Base-by-base conservation (phyloP, 92 coral and sea anemone species). In the Heliopora coerulea region DNA sequence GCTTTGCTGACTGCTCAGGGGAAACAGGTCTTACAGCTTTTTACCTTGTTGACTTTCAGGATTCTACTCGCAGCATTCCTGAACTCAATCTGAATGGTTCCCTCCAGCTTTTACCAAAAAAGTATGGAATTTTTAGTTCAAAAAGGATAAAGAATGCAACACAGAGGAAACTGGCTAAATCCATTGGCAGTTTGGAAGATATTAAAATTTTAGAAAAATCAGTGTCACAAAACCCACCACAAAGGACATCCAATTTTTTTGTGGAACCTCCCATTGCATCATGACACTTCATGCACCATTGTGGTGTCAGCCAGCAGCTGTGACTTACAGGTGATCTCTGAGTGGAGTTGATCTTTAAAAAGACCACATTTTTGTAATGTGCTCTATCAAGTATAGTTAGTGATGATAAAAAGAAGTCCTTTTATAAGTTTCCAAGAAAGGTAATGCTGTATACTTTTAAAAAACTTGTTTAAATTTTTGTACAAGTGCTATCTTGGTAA, bases 241-340 rank as follows among this genome's bases (percentile, higher is more conserved):
- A 54, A 41, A 57, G 77, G 32, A 70, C 52, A 70, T 70, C 77
- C 11, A 63, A 70, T 30, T 70, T 70, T 39, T 70, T 70, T 54
- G 77, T 70, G 62, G 54, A 56, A 27, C 54, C 77, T 48, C 77
- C 77, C 44, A 70, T 70, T n/a, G 30, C 63, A 56, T 52, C 77
- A 24, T 70, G 63, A 70, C 77, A 8, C 12, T 4, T 37, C 6
- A 4, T 37, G 42, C 12, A 37, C 42, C 42, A 37, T 12, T 12
- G 12, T 4, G 12, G 42, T 37, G 65, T 0, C 64, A 59, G 34
- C 64, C 35, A 19, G 35, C 35, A 13, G 67, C 46, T 31, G 1
- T 8, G n/a, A n/a, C n/a, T n/a, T n/a, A n/a, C n/a, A n/a, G n/a
- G n/a, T n/a, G n/a, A n/a, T n/a, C n/a, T n/a, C n/a, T n/a, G n/a